phyloP scores from a whole-genome alignment of 2,888 invertebrate species.

The Epinotia brunnichana region DNA sequence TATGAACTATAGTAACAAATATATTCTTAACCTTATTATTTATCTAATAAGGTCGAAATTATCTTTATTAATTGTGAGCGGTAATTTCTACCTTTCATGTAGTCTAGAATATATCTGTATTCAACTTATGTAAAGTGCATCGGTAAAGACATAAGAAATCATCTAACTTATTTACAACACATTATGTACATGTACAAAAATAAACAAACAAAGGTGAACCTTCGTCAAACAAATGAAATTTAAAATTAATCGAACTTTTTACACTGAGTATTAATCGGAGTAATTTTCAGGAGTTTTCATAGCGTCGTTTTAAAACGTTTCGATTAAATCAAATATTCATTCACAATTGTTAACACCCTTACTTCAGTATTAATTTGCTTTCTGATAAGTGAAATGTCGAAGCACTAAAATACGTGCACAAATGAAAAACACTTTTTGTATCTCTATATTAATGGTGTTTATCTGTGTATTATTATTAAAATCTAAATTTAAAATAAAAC shows the following conservation, averaged over 20 bases:
- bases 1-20: background rate
- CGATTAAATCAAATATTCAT: background rate
- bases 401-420: no score
- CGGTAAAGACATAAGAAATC: conserved; percentile 11
- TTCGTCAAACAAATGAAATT: no score
- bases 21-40: background rate
- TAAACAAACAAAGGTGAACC: conserved; percentile 6
- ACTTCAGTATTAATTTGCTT: no score
- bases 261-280: conserved; percentile 31
- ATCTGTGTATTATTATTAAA: no score
- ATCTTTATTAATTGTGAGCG: background rate
- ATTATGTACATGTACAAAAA: conserved; percentile 26
- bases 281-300: conserved; percentile 5
- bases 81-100: background rate
- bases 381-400: no score
- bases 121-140: background rate
- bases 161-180: conserved; percentile 34
- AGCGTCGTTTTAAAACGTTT: background rate
- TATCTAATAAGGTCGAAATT: background rate
- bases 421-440: no score
- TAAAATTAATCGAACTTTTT: background rate
- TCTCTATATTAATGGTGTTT: no score
- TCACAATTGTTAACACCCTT: background rate
- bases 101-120: background rate
- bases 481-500: no score